Conservation (phyloP, 2,888 invertebrate species). For the Pachliopta kotzebuea region DNA sequence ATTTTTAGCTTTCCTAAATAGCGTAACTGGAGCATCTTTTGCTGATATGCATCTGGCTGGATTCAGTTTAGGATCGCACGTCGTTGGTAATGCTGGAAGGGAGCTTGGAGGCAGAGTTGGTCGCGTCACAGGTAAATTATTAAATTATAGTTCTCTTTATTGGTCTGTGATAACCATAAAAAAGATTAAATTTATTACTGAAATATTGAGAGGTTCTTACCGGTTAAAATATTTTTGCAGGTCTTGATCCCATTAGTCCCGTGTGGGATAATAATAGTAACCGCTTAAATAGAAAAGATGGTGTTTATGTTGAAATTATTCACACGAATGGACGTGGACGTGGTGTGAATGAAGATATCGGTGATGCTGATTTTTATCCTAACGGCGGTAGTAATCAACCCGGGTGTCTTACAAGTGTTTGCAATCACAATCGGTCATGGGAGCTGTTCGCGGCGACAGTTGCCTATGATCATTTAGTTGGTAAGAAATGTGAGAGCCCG, state of each 20-base stretch:
- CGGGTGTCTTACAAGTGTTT: slow-evolving; percentile 51
- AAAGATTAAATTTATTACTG: not conserved
- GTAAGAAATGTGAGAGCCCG: slow-evolving; percentile 32
- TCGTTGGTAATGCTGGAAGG: slow-evolving; percentile 65
- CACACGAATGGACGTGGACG: slow-evolving; percentile 72
- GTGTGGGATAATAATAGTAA: slow-evolving; percentile 47
- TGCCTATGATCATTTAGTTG: slow-evolving; percentile 51
- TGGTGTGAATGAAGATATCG: slow-evolving; percentile 71
- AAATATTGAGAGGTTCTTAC: too few species aligned
- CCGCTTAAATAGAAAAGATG: slow-evolving; percentile 52
- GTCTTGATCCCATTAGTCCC: not conserved
- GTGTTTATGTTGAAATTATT: slow-evolving; percentile 55
- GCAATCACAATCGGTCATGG: slow-evolving; percentile 62
- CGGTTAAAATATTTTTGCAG: not conserved
- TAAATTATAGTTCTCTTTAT: too few species aligned
- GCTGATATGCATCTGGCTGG: not conserved
- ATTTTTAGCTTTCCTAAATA: slow-evolving; percentile 52
- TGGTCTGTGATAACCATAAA: too few species aligned
- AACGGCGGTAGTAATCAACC: slow-evolving; percentile 75
- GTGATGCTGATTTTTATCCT: slow-evolving; percentile 80
- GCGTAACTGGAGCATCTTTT: not conserved
- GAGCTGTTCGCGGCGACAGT: slow-evolving; percentile 56
- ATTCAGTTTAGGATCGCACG: slow-evolving; percentile 73
- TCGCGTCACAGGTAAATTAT: slow-evolving; percentile 57
- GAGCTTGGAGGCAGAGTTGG: slow-evolving; percentile 53